Percentiles rank a stretch among this genome's conserved stretches.
Evolutionary conservation across 2,888 invertebrate species (phyloP).

Genomic region (Rhaphigaster nebulosa): DNA sequence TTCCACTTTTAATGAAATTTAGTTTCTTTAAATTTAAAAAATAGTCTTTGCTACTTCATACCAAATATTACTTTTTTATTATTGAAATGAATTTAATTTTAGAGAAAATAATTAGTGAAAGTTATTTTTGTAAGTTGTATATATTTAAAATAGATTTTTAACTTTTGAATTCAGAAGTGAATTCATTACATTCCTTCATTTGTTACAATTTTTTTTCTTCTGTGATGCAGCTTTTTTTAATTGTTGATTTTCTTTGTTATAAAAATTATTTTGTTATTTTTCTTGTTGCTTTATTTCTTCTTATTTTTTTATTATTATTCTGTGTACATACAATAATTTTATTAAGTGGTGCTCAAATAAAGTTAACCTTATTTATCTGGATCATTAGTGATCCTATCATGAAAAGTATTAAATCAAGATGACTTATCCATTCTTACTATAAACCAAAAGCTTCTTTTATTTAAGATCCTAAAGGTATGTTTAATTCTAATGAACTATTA

Average conservation of each 20-base stretch:
- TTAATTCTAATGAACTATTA: neutral
- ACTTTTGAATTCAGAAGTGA: constrained; percentile 12
- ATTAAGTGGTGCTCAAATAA: constrained; percentile 17
- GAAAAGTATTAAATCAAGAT: neutral
- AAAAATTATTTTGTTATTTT: constrained; percentile 18
- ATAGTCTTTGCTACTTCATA: neutral
- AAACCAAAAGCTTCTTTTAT: neutral
- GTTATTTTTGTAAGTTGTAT: constrained; percentile 30
- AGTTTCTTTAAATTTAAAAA: constrained; percentile 15
- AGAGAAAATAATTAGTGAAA: neutral
- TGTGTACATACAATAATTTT: neutral
- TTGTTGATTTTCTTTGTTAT: constrained; percentile 22
- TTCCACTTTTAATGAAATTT: constrained; percentile 5
- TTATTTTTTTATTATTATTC: neutral
- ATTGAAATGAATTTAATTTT: constrained; percentile 33
- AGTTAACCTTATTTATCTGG: neutral
- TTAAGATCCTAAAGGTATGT: neutral
- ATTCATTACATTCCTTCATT: constrained; percentile 18
- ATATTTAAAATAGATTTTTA: constrained; percentile 21
- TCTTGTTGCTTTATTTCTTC: neutral
- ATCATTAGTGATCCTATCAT: neutral
- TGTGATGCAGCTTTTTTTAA: constrained; percentile 30
- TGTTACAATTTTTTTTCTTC: constrained; percentile 24
- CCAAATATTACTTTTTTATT: constrained; percentile 20
- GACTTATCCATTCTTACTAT: neutral